Evolutionary conservation across 2,888 invertebrate genomes (phyloP), one percentile per base, ranked within the genome.

Genomic region (Parascotia fuliginaria): DNA sequence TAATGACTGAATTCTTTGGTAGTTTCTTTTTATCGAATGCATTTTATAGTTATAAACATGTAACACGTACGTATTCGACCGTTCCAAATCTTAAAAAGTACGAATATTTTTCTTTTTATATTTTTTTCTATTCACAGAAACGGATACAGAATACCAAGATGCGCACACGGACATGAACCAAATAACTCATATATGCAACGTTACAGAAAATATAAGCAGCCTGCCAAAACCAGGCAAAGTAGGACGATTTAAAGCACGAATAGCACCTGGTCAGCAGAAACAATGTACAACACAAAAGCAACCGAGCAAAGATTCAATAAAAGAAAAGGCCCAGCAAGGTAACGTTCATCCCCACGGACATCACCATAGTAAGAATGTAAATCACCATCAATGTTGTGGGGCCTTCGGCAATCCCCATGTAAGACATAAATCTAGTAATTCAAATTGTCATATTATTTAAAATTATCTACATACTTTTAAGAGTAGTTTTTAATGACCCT

Each of bases 351-450:
- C 89, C 0, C 90, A 91, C 22, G 91, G 90, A 0, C 90, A 91
- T 45, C 87, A 86, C 44, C 90, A 90, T 51, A 79, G 86, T 9
- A 92, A 91, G 61, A 90, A 90, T 36, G 82, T 84, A 0, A 92
- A 92, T 44, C 91, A 92, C 44, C 92, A 92, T 48, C 92, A 92
- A 41, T 92, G 92, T 45, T 92, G 92, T 59, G 92, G 92, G 0
- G 92, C 92, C 0, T 92, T 92, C 38, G 92, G 92, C 0, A 92
- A 92, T 54, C 91, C 92, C 0, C 89, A 92, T 11, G 89, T 90
- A 0, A 79, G 89, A 54, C 89, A 92, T 63, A 92, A 92, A 85
- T 72, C 82, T 9, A 82, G 73, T 65, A 86, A 80, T 65, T 82
- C 89, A 3, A 87, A 81, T 58, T 91, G 91, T 81, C 80, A 73